phyloP scores from a whole-genome alignment of 2,888 invertebrate species.

The Mythimna vitellina region DNA sequence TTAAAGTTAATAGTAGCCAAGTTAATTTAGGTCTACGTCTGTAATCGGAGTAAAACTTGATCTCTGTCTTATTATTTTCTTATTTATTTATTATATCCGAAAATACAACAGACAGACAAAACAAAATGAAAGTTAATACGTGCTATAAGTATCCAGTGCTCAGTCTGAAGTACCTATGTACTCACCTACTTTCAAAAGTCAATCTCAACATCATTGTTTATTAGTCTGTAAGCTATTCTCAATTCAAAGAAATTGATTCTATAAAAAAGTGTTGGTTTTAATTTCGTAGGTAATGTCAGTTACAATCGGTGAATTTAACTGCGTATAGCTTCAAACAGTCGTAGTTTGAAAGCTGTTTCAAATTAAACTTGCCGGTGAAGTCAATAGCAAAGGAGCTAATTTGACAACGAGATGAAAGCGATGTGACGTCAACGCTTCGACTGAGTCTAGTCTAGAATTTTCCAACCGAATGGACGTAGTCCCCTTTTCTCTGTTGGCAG shows the following conservation, averaged over 20 bases:
- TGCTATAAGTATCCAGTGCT: neutral
- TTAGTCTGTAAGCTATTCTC: neutral
- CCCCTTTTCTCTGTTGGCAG: no score
- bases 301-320: neutral
- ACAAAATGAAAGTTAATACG: neutral
- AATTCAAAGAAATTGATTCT: neutral
- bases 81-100: neutral
- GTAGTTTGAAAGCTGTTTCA: neutral
- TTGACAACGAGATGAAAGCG: neutral
- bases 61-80: neutral
- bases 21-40: no score
- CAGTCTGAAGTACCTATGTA: neutral
- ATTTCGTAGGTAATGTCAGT: no score
- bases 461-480: no score
- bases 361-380: neutral
- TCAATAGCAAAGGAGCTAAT: neutral
- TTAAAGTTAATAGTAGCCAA: no score
- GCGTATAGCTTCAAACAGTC: neutral
- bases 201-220: no score
- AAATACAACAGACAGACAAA: no score
- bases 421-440: no score
- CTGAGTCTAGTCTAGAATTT: no score
- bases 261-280: neutral
- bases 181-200: no score
- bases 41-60: neutral